Evolutionary conservation across 1,140 invertebrate genomes (phyloP), one percentile per base, ranked within the genome.

Genomic region (Ganaspis sp.): DNA sequence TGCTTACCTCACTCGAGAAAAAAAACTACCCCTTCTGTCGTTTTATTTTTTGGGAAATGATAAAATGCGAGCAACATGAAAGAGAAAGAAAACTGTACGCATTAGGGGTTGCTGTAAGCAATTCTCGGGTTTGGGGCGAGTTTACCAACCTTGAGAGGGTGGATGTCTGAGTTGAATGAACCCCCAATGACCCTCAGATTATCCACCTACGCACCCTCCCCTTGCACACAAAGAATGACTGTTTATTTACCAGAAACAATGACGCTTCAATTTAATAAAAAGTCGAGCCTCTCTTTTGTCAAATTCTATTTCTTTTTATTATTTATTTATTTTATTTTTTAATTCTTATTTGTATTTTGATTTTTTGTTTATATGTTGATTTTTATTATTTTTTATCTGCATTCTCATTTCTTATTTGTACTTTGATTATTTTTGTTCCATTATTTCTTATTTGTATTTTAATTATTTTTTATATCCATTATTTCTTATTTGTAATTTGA

Each of bases 111-210:
- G 38, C 38, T 40, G 8, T 40, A 40, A 40, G 38, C 38, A 40
- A 40, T 9, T n/a, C 12, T n/a, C 4, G 17, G 17, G 15, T 49
- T 49, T 49, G n/a, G 45, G 45, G 45, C 8, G 45, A 49, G 45
- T 49, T 49, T 49, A 17, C 45, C n/a, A 49, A 49, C 45, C 45
- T 49, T 49, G n/a, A 49, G 45, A 49, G 45, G 45, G 45, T 17
- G 45, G 45, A 49, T 49, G 45, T 49, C 45, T 49, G n/a, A 49
- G 45, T 49, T 49, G 45, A 49, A 49, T 49, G 45, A 49, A 49
- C 45, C 45, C 45, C 45, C 45, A 49, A 49, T 49, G 45, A n/a
- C 45, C 17, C 45, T 49, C n/a, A 49, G n/a, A 17, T 17, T 49
- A 49, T 49, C 45, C 45, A 49, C 45, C 45, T 49, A 49, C n/a